Conservation (phyloP, 2,113 vertebrate species). For the Raphicerus campestris region DNA sequence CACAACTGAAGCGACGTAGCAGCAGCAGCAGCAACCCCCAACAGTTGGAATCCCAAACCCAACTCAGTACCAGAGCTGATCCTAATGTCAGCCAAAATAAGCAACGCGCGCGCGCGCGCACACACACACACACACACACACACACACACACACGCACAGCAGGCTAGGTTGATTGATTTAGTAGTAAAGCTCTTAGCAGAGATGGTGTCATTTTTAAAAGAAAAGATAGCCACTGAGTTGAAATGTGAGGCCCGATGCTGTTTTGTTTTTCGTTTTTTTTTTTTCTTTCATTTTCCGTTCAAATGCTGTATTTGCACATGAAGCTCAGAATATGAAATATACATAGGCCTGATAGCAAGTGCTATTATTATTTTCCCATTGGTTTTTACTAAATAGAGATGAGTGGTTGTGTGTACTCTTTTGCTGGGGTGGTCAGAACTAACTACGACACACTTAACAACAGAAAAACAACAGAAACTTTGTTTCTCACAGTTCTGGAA, state of each 20-base stretch:
- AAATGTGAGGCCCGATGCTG: neutral
- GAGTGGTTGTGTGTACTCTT: neutral
- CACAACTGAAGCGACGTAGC: neutral
- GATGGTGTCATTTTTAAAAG: neutral
- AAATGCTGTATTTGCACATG: neutral
- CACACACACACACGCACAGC: fast-evolving
- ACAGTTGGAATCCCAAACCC: neutral
- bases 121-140: neutral
- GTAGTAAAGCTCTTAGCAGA: neutral
- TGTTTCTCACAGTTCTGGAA: neutral
- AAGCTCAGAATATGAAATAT: neutral
- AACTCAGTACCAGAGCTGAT: neutral
- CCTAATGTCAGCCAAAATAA: neutral
- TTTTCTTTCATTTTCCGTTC: neutral
- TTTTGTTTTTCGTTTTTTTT: neutral
- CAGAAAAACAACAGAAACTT: neutral
- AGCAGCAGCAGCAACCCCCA: neutral
- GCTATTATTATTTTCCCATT: neutral
- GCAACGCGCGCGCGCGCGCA: neutral
- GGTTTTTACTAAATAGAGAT: neutral
- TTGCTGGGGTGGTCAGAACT: neutral
- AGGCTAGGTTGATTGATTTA: neutral
- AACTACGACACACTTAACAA: neutral
- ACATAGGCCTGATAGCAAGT: neutral
- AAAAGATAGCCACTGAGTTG: neutral